phyloP scores from a whole-genome alignment of 1,140 invertebrate species.

The Plutomurus gul region DNA sequence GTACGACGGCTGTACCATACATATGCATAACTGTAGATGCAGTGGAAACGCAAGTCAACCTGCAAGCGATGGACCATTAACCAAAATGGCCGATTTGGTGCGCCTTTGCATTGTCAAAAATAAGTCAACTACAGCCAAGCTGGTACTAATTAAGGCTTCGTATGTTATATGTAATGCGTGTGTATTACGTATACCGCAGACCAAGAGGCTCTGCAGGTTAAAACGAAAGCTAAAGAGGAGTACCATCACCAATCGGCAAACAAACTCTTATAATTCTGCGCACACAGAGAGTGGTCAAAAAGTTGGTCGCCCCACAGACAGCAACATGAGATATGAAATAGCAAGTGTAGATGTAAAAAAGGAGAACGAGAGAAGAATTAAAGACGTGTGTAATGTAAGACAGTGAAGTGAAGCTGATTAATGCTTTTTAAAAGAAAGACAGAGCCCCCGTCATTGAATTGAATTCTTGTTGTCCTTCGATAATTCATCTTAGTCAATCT shows the following conservation, averaged over 20 bases:
- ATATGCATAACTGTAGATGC: no score
- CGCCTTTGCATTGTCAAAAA: background rate
- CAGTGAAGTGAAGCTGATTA: constrained; percentile 39
- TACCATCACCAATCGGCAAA: no score
- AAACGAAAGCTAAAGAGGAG: no score
- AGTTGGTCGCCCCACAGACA: no score
- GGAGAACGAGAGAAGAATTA: constrained; percentile 15
- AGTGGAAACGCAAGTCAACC: background rate
- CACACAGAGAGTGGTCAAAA: no score
- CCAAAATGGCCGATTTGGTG: constrained; percentile 12
- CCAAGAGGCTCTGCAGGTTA: no score
- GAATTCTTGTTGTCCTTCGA: constrained; percentile 43
- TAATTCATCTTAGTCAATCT: constrained; percentile 44
- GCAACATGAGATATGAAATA: background rate
- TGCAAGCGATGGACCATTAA: constrained; percentile 7
- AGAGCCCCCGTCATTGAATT: constrained; percentile 19
- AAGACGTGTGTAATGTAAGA: constrained; percentile 24
- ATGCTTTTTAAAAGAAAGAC: constrained; percentile 35
- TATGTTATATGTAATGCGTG: no score
- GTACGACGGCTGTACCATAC: no score
- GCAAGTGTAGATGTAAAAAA: background rate
- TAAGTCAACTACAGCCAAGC: background rate
- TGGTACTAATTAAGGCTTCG: no score
- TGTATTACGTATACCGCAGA: no score
- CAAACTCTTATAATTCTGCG: no score